Percentiles rank a stretch among this genome's conserved stretches.
Conservation (phyloP, 2,113 vertebrate species). For the Alouatta palliata region DNA sequence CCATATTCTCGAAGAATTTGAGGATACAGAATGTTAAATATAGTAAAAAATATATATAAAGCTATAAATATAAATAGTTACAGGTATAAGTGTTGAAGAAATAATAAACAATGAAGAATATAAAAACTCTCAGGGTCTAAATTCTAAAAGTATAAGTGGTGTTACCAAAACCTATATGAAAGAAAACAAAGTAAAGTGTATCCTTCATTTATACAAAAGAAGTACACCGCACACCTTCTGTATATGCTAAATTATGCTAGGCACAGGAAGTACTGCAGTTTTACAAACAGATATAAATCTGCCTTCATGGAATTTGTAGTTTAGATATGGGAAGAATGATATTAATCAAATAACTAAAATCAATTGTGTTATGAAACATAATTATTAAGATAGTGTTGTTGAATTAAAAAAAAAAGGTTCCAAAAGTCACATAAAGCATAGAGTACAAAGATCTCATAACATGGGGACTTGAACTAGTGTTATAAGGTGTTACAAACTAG, state of each 20-base stretch:
- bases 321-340: not conserved
- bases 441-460: not conserved
- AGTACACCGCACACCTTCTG: not conserved
- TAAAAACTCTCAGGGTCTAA: not conserved
- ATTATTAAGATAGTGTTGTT: not conserved
- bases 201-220: not conserved
- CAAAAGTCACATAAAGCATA: not conserved
- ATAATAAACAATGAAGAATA: not conserved
- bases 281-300: not conserved
- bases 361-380: not conserved
- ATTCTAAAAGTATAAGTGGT: not conserved
- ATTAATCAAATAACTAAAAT: not conserved
- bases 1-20: not conserved
- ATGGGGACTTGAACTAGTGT: accelerated
- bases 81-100: not conserved
- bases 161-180: not conserved
- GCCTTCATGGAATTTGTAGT: not conserved
- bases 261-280: not conserved
- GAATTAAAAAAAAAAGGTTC: not conserved
- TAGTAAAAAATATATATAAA: not conserved
- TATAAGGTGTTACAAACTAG: not conserved
- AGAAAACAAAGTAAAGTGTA: not conserved
- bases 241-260: not conserved
- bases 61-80: not conserved
- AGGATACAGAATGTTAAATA: not conserved